Evolutionary conservation across 2,888 invertebrate genomes (phyloP), one percentile per base, ranked within the genome.

Genomic region (Gryllus longicercus): DNA sequence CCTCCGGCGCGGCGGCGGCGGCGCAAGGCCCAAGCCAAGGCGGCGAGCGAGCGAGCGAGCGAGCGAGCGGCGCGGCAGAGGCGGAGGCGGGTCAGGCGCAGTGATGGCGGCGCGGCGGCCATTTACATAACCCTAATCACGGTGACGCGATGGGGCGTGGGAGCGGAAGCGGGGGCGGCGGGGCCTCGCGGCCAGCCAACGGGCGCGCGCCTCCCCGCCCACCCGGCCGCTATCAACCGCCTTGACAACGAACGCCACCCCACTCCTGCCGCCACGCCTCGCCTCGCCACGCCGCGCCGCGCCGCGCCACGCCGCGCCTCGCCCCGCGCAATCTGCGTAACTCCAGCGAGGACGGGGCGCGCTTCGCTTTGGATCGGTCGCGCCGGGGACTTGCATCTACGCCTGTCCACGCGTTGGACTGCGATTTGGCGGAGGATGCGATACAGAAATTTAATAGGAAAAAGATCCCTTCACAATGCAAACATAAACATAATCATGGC

Each of bases 51-150:
- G 21, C 21, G 21, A 21, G 21, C 21, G 21, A 21, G 25, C 25
- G 25, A 25, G 25, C 25, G 63, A 2, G 63, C 63, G 2, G 63
- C 63, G 16, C 12, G 16, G 14, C 63, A 8, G 63, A 1, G 63
- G 16, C 8, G 63, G 63, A 3, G 63, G n/a, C 16, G 63, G 14
- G 63, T 14, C 63, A 63, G 63, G 63, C 63, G 63, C 63, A n/a
- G 63, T 63, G 63, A n/a, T 18, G 63, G 63, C 16, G 63, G 63
- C 14, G 63, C n/a, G 63, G 63, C 63, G n/a, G 63, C 63, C 63
- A 63, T 63, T 63, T 63, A 63, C 63, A 63, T 63, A 63, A 63
- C 63, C 63, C 63, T 63, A 63, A 63, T 63, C 63, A 63, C 63
- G 63, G 16, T 63, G 63, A n/a, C n/a, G 63, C 63, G n/a, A 63